A percentile compares a stretch with the other conserved stretches of the same genome.
Conservation (phyloP, 2,113 vertebrate genomes). For the Mustelus asterias region DNA sequence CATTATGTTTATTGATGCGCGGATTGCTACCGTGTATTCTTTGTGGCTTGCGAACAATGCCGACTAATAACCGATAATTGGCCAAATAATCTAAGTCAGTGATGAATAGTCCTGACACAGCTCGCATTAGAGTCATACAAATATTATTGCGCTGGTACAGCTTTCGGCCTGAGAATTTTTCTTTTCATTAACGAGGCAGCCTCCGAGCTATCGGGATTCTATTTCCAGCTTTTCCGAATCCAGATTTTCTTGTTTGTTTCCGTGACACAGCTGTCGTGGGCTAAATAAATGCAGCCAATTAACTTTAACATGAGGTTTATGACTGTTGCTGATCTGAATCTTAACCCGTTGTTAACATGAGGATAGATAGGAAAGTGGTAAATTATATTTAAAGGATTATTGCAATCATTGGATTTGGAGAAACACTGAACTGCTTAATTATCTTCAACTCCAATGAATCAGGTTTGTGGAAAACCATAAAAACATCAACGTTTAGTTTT, state of each 20-base stretch:
- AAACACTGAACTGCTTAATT: background rate
- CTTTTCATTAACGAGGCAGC: background rate
- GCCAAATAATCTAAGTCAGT: background rate
- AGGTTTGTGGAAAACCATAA: background rate
- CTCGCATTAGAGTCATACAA: background rate
- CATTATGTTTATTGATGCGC: background rate
- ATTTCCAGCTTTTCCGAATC: background rate
- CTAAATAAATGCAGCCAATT: background rate
- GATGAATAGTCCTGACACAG: background rate
- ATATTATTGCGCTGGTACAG: background rate
- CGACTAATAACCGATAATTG: constrained; percentile 26
- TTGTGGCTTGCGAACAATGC: background rate
- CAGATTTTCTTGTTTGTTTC: background rate
- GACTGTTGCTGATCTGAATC: background rate
- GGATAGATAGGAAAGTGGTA: background rate
- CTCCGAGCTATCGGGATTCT: background rate
- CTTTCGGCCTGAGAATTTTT: background rate
- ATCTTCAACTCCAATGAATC: background rate
- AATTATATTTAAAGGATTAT: background rate
- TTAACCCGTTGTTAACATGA: background rate
- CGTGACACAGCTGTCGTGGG: background rate
- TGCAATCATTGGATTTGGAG: background rate
- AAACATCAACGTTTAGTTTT: too few relatives aligned
- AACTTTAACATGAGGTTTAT: background rate
- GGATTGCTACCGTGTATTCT: background rate